A percentile compares a stretch with the other conserved stretches of the same genome.
These are phyloP conservation scores for Spilarctia lutea DNA, from an alignment of 2,888 invertebrate species.

Conservation along the genomic window DNA sequence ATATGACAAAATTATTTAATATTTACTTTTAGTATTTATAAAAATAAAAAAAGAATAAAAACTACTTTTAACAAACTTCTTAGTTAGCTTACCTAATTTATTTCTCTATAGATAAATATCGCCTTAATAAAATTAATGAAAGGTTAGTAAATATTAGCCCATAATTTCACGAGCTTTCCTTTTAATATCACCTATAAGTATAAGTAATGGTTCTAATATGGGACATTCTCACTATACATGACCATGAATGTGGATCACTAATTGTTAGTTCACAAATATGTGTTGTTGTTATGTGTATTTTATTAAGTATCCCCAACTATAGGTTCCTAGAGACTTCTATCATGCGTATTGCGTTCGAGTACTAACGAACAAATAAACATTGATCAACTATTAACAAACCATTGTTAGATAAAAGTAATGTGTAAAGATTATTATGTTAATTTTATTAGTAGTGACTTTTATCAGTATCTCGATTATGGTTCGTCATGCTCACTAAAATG, in stretches of 20 bases:
- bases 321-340: neutral
- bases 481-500: too few species aligned
- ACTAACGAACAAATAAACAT: too few species aligned
- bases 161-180: slow-evolving; percentile 33
- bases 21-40: too few species aligned
- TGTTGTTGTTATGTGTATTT: slow-evolving; percentile 39
- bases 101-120: neutral
- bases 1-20: too few species aligned
- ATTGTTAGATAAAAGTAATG: too few species aligned
- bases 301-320: slow-evolving; percentile 39
- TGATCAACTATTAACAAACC: too few species aligned
- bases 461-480: too few species aligned
- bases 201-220: slow-evolving; percentile 39
- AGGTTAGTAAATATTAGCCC: slow-evolving; percentile 18
- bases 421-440: too few species aligned
- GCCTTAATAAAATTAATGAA: slow-evolving; percentile 4
- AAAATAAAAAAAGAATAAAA: neutral
- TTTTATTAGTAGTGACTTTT: too few species aligned
- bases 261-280: slow-evolving; percentile 52
- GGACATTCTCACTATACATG: slow-evolving; percentile 52
- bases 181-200: slow-evolving; percentile 32
- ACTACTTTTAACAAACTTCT: neutral
- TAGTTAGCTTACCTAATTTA: neutral
- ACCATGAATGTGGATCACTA: slow-evolving; percentile 50
- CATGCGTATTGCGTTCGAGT: slow-evolving; percentile 3